These are phyloP conservation scores for Polylopha cassiicola DNA, from an alignment of 2,888 invertebrate genomes.

Conservation along the genomic window DNA sequence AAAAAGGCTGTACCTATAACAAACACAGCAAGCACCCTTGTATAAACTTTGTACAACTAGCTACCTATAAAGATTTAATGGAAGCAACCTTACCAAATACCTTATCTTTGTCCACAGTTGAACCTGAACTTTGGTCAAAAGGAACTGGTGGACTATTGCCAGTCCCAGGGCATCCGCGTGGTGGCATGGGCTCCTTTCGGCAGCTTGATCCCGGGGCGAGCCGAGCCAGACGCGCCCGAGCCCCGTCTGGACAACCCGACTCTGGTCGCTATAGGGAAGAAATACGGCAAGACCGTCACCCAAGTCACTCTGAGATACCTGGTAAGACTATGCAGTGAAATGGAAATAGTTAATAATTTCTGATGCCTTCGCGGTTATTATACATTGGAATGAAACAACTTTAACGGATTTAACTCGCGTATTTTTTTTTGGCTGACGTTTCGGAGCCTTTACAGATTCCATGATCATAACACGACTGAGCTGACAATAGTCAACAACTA, in stretches of 20 bases:
- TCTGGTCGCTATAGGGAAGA: constrained; percentile 75
- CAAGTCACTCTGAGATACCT: constrained; percentile 80
- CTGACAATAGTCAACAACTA: too few species aligned
- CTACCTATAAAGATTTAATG: too few species aligned
- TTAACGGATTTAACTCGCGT: too few species aligned
- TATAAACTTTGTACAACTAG: neutral
- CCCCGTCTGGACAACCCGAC: constrained; percentile 73
- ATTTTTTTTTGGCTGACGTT: too few species aligned
- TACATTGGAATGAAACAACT: neutral
- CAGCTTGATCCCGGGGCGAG: constrained; percentile 66
- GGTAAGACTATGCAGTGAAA: constrained; percentile 47
- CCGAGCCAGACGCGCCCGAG: constrained; percentile 62
- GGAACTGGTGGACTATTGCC: constrained; percentile 80
- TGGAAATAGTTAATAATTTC: neutral
- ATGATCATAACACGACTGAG: too few species aligned
- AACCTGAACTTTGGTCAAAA: constrained; percentile 82
- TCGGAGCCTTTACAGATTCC: too few species aligned
- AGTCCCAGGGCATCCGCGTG: constrained; percentile 73
- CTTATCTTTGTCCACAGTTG: constrained; percentile 37
- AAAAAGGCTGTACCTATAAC: too few species aligned
- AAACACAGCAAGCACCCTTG: neutral
- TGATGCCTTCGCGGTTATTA: neutral
- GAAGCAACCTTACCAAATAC: neutral
- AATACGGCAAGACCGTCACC: constrained; percentile 79
- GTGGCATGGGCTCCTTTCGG: constrained; percentile 83